These are phyloP conservation scores for Drosophila bifasciata DNA, from an alignment of 1,140 invertebrate species.

Conservation along the genomic window DNA sequence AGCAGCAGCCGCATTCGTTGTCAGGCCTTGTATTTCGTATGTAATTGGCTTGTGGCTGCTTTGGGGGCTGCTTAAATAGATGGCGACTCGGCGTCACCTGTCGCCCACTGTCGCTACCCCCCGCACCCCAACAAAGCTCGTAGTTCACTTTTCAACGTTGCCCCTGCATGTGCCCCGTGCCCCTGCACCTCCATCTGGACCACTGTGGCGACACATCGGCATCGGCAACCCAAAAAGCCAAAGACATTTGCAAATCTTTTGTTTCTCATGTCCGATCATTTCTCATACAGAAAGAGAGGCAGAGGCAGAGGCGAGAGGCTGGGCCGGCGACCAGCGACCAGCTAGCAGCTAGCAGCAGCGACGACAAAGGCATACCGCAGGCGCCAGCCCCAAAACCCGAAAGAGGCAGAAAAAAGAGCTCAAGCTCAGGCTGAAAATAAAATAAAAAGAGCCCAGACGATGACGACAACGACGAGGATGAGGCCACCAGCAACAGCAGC, in stretches of 20 bases:
- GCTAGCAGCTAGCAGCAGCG: slow-evolving; percentile 35
- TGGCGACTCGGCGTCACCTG: slow-evolving; percentile 75
- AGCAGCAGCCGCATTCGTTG: slow-evolving; percentile 39
- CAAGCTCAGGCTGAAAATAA: slow-evolving; percentile 1
- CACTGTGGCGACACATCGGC: slow-evolving; percentile 7
- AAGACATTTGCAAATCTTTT: slow-evolving; percentile 83
- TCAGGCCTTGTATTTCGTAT: slow-evolving; percentile 80
- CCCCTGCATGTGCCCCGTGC: neutral
- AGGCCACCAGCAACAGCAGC: slow-evolving; percentile 49
- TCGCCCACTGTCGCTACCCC: slow-evolving; percentile 56
- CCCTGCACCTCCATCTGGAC: neutral
- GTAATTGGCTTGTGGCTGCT: slow-evolving; percentile 67
- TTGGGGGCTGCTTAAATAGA: slow-evolving; percentile 58
- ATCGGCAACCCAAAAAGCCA: slow-evolving; percentile 77
- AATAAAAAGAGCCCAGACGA: slow-evolving; percentile 47
- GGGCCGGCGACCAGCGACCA: slow-evolving; percentile 27
- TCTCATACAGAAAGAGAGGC: slow-evolving; percentile 77
- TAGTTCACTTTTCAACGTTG: slow-evolving; percentile 8
- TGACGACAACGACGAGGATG: slow-evolving; percentile 44
- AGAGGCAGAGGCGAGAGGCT: slow-evolving; percentile 69
- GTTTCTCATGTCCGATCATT: slow-evolving; percentile 83
- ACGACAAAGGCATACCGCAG: slow-evolving; percentile 84
- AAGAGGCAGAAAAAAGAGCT: slow-evolving; percentile 21
- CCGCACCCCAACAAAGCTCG: too few species aligned
- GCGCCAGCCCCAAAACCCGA: slow-evolving; percentile 77